Evolutionary conservation across 2,797 vertebrate species (phyloP).

Genomic region (Micrastur ruficollis): DNA sequence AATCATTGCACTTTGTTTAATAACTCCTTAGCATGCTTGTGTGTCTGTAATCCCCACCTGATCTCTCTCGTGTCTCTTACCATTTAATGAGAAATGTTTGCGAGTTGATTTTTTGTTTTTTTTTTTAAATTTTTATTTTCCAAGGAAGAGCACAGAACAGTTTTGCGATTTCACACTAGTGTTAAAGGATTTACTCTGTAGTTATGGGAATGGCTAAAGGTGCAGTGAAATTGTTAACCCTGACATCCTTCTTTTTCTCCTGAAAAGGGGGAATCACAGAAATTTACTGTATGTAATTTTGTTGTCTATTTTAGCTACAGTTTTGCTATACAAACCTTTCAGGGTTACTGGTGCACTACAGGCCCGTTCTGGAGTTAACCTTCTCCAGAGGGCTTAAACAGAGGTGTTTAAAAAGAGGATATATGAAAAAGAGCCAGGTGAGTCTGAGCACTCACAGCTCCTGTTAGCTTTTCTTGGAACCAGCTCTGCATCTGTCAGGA

Average conservation of each 20-base stretch:
- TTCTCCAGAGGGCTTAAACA: not conserved
- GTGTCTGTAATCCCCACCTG: slow-evolving; percentile 10
- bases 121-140: slow-evolving; percentile 12
- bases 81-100: slow-evolving; percentile 48
- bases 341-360: not conserved
- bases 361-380: not conserved
- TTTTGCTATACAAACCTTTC: not conserved
- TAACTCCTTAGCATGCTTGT: slow-evolving; percentile 19
- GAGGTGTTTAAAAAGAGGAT: not conserved
- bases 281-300: slow-evolving; percentile 15
- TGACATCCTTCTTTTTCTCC: not conserved
- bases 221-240: slow-evolving; percentile 46
- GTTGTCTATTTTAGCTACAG: slow-evolving; percentile 40
- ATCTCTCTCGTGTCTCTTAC: slow-evolving; percentile 18
- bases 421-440: not conserved
- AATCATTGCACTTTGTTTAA: slow-evolving; percentile 63
- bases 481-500: not conserved
- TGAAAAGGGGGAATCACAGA: not conserved
- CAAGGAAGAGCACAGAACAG: slow-evolving; percentile 68
- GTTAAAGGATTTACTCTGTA: slow-evolving; percentile 63
- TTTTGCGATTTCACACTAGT: slow-evolving; percentile 38
- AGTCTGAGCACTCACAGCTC: not conserved
- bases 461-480: not conserved
- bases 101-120: not conserved
- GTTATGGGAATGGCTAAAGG: slow-evolving; percentile 33